Percentiles rank a stretch among this genome's conserved stretches.
phyloP scores from a whole-genome alignment of 2,888 invertebrate genomes.

The Siphlonurus alternatus region DNA sequence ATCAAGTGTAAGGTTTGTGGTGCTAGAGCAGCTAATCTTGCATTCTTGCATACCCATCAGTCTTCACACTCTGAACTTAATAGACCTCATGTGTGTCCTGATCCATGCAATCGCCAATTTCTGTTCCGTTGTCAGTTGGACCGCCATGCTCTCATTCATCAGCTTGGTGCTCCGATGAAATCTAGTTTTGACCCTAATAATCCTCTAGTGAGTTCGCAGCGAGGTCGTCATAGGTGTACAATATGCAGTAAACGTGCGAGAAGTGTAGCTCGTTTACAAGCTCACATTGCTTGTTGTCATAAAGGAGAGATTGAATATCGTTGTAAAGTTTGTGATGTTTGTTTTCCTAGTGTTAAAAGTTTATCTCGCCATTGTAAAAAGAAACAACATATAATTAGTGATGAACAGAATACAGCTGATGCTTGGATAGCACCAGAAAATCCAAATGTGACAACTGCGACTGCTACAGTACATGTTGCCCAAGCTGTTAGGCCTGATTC shows the following conservation, averaged over 20 bases:
- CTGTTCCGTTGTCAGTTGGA: neutral
- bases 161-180: neutral
- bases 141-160: neutral
- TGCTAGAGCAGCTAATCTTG: neutral
- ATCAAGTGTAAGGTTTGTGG: neutral
- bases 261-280: neutral
- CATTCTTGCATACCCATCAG: neutral
- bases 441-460: neutral
- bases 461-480: neutral
- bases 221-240: neutral
- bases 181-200: neutral
- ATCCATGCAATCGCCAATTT: neutral
- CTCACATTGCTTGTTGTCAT: neutral
- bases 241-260: neutral
- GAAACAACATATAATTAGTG: neutral
- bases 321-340: neutral
- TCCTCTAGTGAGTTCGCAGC: neutral
- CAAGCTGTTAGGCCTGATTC: neutral
- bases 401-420: neutral
- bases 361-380: neutral
- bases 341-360: neutral
- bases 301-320: neutral
- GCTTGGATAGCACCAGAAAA: neutral
- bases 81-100: neutral
- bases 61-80: neutral